These are phyloP conservation scores for Oscheius sp. DNA, from an alignment of 2,888 invertebrate genomes.

Conservation along the genomic window DNA sequence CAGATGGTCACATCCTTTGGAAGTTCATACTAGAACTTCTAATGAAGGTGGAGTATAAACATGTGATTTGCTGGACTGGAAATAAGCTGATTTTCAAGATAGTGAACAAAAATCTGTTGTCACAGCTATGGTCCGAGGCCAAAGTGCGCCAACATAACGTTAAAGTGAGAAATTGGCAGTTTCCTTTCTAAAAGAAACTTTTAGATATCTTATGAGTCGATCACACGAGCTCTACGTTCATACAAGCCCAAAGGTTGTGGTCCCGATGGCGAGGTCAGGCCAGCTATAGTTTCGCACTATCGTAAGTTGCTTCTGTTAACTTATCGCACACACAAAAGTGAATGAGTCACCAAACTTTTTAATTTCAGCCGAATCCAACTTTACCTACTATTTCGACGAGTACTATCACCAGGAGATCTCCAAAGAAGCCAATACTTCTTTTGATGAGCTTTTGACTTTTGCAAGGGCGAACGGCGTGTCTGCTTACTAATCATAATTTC, in stretches of 20 bases:
- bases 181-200: background rate
- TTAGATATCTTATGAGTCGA: slow-evolving; percentile 32
- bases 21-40: slow-evolving; percentile 23
- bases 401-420: slow-evolving; percentile 11
- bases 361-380: slow-evolving; percentile 26
- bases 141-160: slow-evolving; percentile 14
- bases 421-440: slow-evolving; percentile 9
- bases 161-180: background rate
- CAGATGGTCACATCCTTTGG: slow-evolving; percentile 31
- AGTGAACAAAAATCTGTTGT: background rate
- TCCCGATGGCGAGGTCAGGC: background rate
- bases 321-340: background rate
- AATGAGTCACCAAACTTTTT: background rate
- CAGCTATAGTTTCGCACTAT: slow-evolving; percentile 11
- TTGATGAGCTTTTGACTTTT: slow-evolving; percentile 13
- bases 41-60: background rate
- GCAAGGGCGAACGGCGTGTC: background rate
- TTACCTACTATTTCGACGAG: slow-evolving; percentile 28
- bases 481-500: too few species aligned
- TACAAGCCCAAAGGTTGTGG: slow-evolving; percentile 16
- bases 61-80: slow-evolving; percentile 27
- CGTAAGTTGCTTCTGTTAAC: slow-evolving; percentile 5
- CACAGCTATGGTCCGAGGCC: slow-evolving; percentile 17
- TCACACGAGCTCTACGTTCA: slow-evolving; percentile 11
- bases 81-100: slow-evolving; percentile 6